A percentile compares a stretch with the other conserved stretches of the same genome.
phyloP scores from a whole-genome alignment of 2,113 vertebrate genomes.

The Orthonyx spaldingii region DNA sequence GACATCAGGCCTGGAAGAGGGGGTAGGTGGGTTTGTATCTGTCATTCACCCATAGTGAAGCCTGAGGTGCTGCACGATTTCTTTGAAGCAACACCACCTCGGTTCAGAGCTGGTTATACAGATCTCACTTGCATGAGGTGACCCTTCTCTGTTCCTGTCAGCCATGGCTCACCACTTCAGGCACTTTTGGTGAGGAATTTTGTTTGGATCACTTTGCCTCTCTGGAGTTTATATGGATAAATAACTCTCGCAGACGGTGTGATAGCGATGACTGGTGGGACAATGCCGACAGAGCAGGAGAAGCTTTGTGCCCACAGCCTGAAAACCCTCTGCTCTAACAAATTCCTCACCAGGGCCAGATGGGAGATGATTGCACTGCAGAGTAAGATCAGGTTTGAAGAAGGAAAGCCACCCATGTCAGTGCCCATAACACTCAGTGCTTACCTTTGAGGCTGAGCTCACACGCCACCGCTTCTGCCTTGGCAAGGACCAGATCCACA shows the following conservation, averaged over 20 bases:
- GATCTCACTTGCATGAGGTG: not conserved
- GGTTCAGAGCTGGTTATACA: not conserved
- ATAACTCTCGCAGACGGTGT: not conserved
- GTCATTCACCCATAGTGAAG: not conserved
- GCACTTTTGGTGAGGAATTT: not conserved
- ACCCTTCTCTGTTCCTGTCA: not conserved
- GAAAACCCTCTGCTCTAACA: not conserved
- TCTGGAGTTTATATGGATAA: not conserved
- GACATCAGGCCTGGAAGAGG: not conserved
- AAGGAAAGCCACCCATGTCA: not conserved
- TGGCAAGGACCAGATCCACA: slow-evolving; percentile 73
- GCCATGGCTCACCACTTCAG: not conserved
- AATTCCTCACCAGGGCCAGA: not conserved
- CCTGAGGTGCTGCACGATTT: not conserved
- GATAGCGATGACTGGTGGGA: not conserved
- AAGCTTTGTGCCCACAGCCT: not conserved
- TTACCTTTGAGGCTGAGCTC: slow-evolving; percentile 80
- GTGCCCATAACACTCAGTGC: not conserved
- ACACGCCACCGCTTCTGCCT: slow-evolving; percentile 66
- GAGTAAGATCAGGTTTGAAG: not conserved
- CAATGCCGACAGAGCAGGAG: not conserved
- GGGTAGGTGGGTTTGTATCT: not conserved
- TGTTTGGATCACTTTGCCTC: not conserved
- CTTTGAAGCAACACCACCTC: not conserved
- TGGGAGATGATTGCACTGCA: not conserved